These are phyloP conservation scores for Brachionus paranguensis DNA, from an alignment of 1,140 invertebrate genomes.

Conservation along the genomic window DNA sequence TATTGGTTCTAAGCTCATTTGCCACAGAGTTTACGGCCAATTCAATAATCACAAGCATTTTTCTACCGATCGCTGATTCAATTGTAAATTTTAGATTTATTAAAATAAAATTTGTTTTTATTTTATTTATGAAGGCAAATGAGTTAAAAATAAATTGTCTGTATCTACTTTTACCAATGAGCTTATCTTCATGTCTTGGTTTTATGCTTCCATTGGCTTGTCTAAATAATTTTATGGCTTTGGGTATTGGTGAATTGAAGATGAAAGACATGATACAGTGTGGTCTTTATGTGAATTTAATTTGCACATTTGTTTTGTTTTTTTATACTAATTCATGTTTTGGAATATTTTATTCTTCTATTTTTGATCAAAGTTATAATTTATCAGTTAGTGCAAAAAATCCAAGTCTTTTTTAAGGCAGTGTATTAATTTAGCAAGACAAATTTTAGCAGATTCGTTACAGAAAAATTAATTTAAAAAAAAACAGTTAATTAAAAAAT, in stretches of 20 bases:
- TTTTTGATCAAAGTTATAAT: background rate
- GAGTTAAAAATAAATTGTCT: background rate
- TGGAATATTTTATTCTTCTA: background rate
- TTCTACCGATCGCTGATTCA: background rate
- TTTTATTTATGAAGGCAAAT: background rate
- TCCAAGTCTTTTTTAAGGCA: no score
- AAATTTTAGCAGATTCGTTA: no score
- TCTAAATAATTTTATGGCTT: slow-evolving; percentile 17
- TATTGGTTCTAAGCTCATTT: background rate
- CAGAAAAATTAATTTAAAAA: no score
- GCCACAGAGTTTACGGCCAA: background rate
- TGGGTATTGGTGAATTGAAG: background rate
- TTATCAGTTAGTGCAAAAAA: background rate
- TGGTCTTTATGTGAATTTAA: background rate
- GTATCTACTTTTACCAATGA: background rate
- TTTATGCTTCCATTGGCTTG: slow-evolving; percentile 12
- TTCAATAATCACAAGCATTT: background rate
- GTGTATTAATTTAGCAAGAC: background rate
- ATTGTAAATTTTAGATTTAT: background rate
- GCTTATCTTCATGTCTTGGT: slow-evolving; percentile 1
- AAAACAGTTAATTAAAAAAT: no score
- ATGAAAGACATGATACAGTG: slow-evolving; percentile 9
- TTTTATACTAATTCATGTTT: slow-evolving; percentile 16
- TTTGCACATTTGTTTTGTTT: background rate
- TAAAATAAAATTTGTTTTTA: no score